Conservation (phyloP, 1,140 invertebrate species). For the Lepidotrigona ventralis region DNA sequence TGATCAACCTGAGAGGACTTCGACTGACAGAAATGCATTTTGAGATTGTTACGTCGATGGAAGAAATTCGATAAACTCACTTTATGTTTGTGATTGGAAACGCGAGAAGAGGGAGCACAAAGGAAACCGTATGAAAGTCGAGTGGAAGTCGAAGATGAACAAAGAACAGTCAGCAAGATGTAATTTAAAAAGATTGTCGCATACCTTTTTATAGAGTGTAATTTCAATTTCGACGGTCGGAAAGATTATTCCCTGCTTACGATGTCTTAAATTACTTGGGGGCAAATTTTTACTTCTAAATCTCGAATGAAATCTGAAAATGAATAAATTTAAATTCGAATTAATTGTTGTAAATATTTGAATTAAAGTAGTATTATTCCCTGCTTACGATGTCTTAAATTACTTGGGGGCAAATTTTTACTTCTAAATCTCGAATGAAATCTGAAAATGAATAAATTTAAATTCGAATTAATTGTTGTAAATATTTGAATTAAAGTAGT, state of each 20-base stretch:
- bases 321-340: not conserved
- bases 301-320: not conserved
- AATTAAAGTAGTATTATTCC: not conserved
- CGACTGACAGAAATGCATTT: not conserved
- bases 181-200: not conserved
- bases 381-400: not conserved
- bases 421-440: not conserved
- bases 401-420: not conserved
- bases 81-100: constrained; percentile 2
- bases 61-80: not conserved
- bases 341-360: not conserved
- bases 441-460: not conserved
- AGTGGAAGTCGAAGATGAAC: not conserved
- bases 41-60: not conserved
- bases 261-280: not conserved
- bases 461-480: not conserved
- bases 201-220: not conserved
- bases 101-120: not conserved
- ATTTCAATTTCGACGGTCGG: not conserved
- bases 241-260: not conserved
- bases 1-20: no score
- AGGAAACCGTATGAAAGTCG: not conserved
- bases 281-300: not conserved
- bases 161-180: not conserved
- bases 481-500: not conserved